Percentiles rank a stretch among this genome's conserved stretches.
Conservation (phyloP, 92 coral and sea anemone species). For the Umimayanthus kanabou region DNA sequence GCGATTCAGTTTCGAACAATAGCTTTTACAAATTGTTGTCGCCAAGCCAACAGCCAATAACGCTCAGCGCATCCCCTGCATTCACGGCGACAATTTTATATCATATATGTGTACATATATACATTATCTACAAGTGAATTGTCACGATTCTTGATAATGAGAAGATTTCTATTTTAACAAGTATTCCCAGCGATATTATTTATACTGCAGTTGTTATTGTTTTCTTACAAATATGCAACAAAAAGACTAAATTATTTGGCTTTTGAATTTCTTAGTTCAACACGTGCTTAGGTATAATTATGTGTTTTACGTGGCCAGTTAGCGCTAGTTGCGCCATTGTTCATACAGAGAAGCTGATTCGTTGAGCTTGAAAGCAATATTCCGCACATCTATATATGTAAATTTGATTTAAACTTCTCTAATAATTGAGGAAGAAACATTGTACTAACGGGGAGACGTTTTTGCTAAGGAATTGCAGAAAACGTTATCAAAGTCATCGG, state of each 20-base stretch:
- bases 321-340: constrained; percentile 55
- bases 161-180: background rate
- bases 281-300: constrained; percentile 1
- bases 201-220: background rate
- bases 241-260: constrained; percentile 14
- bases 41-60: constrained; percentile 5
- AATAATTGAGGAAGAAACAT: constrained; percentile 49
- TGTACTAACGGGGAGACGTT: constrained; percentile 19
- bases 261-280: background rate
- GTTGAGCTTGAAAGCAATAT: constrained; percentile 27
- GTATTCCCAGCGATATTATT: background rate
- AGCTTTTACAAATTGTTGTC: background rate
- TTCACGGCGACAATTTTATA: background rate
- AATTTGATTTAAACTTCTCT: constrained; percentile 41
- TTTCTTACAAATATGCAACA: constrained; percentile 9
- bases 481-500: background rate
- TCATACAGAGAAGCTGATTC: constrained; percentile 53
- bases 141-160: background rate
- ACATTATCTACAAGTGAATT: background rate
- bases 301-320: constrained; percentile 33
- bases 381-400: constrained; percentile 45
- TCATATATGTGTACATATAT: background rate
- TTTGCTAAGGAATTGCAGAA: background rate
- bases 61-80: background rate
- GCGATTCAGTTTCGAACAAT: constrained; percentile 1